These are phyloP conservation scores for Vollenhovia emeryi DNA, from an alignment of 1,140 invertebrate genomes.

Conservation along the genomic window DNA sequence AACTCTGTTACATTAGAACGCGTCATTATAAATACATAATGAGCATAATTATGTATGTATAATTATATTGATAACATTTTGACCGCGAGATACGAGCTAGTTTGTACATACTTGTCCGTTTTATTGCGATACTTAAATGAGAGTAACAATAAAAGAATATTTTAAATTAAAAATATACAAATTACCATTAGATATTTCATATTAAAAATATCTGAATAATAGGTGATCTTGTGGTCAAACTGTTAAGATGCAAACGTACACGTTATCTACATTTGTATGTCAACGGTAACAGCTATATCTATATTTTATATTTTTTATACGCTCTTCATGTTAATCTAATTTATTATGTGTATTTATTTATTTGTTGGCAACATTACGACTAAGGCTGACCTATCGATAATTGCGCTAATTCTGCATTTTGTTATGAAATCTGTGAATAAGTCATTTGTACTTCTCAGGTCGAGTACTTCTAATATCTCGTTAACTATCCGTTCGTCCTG, in stretches of 20 bases:
- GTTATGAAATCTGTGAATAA: conserved; percentile 6
- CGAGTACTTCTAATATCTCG: background rate
- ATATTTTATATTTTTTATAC: background rate
- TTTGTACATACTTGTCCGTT: background rate
- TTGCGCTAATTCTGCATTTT: background rate
- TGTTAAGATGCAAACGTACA: background rate
- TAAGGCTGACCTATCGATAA: background rate
- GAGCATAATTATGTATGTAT: background rate
- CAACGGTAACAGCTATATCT: background rate
- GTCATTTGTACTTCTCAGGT: background rate
- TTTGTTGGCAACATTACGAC: conserved; percentile 17
- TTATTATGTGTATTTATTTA: conserved; percentile 7
- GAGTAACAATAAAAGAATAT: background rate
- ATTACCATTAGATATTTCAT: background rate
- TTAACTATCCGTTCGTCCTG: background rate
- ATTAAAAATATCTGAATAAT: background rate
- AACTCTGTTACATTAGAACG: background rate
- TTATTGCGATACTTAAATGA: background rate
- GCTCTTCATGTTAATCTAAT: background rate
- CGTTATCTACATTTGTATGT: conserved; percentile 11
- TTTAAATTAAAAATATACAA: background rate
- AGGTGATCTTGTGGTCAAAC: background rate
- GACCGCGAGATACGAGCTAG: background rate
- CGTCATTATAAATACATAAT: background rate
- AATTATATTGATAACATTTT: conserved; percentile 1